Evolutionary conservation across 1,140 invertebrate species (phyloP).

Genomic region (Ectropis grisescens): DNA sequence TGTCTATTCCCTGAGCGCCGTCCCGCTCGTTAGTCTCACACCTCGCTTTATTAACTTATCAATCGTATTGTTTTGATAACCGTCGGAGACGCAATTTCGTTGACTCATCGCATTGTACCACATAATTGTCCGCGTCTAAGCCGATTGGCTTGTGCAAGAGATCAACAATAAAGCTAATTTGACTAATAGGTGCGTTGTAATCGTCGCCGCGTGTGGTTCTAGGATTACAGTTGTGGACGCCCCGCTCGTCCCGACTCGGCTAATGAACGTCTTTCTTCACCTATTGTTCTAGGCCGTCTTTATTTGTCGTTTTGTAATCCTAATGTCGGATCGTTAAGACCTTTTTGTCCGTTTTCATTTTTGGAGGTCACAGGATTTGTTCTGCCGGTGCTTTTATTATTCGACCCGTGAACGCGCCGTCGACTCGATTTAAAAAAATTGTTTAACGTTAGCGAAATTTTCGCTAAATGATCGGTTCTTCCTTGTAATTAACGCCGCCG

Average conservation of each 20-base stretch:
- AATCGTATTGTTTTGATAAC: constrained; percentile 69
- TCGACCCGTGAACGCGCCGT: constrained; percentile 41
- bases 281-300: constrained; percentile 42
- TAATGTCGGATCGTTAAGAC: constrained; percentile 1
- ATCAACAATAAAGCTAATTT: constrained; percentile 67
- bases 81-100: constrained; percentile 49
- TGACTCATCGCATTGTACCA: constrained; percentile 62
- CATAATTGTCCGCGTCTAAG: constrained; percentile 60
- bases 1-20: constrained; percentile 15
- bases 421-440: constrained; percentile 45
- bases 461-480: constrained; percentile 48
- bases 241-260: not conserved
- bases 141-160: constrained; percentile 51
- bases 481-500: constrained; percentile 51
- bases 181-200: constrained; percentile 67
- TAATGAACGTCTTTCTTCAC: constrained; percentile 19
- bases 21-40: constrained; percentile 29
- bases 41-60: constrained; percentile 65
- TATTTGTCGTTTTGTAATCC: constrained; percentile 11
- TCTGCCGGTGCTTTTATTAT: too few species aligned
- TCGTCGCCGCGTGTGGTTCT: constrained; percentile 64
- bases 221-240: constrained; percentile 51
- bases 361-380: too few species aligned
- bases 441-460: constrained; percentile 60
- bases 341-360: too few species aligned